Base-by-base conservation (phyloP, 2,113 vertebrate genomes). In the Corythornis madagascariensis region DNA sequence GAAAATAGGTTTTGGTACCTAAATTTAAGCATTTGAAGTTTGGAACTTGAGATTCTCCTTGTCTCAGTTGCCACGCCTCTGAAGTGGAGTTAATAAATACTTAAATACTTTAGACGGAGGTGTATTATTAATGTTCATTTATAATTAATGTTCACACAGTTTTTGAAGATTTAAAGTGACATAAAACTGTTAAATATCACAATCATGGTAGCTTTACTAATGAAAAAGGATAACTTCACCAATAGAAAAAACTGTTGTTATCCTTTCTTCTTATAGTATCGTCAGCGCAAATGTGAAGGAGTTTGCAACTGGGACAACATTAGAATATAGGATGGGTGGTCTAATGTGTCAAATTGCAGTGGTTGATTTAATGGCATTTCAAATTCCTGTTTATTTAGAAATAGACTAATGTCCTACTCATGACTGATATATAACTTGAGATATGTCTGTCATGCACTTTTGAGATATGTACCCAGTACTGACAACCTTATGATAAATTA, bases 101-200 rank as follows among this genome's bases (percentile, higher is more conserved):
- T 94, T 94, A 94, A 95, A 83, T 92, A 91, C 42, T 92, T 96
- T 55, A 96, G 78, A 57, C 71, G 73, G 78, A 89, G 31, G 71
- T 94, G n/a, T 93, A 92, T 96, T 94, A 92, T 92, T 96, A 90
- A 93, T 92, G 89, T 83, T 92, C 71, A 92, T 95, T 80, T 86
- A 96, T 94, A 91, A 93, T 95, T 93, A 80, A 96, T 90, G 56
- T 66, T 89, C 82, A 83, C n/a, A 59, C 47, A 40, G 24, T 63
- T 92, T 93, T 92, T 86, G 38, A 88, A 96, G 85, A 95, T 93
- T 80, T 86, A 93, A 95, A 93, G 90, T 86, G 85, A 56, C 85
- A 66, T 33, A 64, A 55, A 88, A 60, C 67, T 75, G 73, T 91
- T 95, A 89, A 88, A 55, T 80, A 88, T 56, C 78, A 76, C 67